Evolutionary conservation across 2,888 invertebrate genomes (phyloP).

Genomic region (Selenia dentaria): DNA sequence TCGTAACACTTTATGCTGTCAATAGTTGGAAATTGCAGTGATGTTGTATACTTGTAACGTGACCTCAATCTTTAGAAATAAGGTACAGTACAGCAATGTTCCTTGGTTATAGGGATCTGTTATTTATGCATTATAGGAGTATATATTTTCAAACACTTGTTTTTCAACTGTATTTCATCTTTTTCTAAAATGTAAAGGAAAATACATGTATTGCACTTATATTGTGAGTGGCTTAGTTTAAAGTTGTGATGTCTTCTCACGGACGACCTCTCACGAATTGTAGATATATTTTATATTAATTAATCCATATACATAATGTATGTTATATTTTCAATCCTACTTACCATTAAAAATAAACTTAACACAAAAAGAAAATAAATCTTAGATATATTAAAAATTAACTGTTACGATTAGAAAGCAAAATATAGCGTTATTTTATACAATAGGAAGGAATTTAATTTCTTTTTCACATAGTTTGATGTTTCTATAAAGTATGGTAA

Average conservation of each 20-base stretch:
- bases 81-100: too few relatives aligned
- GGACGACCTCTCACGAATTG: conserved; percentile 3
- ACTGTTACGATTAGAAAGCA: conserved; percentile 73
- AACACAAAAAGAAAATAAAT: conserved; percentile 60
- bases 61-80: too few relatives aligned
- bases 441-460: conserved; percentile 64
- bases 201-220: neutral
- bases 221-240: neutral
- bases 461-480: conserved; percentile 51
- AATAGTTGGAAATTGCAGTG: too few relatives aligned
- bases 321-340: conserved; percentile 66
- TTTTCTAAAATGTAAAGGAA: too few relatives aligned
- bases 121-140: too few relatives aligned
- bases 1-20: too few relatives aligned
- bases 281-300: conserved; percentile 7
- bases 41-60: too few relatives aligned
- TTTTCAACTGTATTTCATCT: too few relatives aligned
- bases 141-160: too few relatives aligned
- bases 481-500: conserved; percentile 68
- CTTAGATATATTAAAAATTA: conserved; percentile 69
- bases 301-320: conserved; percentile 30
- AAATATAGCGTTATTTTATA: conserved; percentile 75
- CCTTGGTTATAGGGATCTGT: too few relatives aligned
- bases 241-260: conserved; percentile 8
- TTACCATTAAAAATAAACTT: conserved; percentile 69